A percentile compares a stretch with the other conserved stretches of the same genome.
These are phyloP conservation scores for Notarius lentiginosus DNA, from an alignment of 2,113 vertebrate genomes.

Conservation along the genomic window DNA sequence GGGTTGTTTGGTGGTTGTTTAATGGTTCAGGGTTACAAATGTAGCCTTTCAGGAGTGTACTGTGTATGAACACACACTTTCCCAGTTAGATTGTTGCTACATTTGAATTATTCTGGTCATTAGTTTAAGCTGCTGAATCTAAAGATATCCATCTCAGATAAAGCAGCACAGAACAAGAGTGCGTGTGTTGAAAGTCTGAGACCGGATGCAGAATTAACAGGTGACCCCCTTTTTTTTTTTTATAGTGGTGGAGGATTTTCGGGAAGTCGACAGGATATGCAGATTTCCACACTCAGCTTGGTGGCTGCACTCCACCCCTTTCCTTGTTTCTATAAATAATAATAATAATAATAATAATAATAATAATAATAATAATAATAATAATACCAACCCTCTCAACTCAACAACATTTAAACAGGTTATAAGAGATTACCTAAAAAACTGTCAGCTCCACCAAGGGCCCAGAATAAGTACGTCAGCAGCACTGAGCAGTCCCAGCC, in stretches of 20 bases:
- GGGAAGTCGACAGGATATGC: constrained; percentile 42
- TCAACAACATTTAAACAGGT: too few species aligned
- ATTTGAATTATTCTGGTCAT: not conserved
- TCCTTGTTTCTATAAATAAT: not conserved
- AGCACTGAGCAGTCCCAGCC: not conserved
- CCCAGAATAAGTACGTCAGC: not conserved
- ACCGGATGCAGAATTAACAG: not conserved
- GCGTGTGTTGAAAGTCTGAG: too few species aligned
- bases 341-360: too few species aligned
- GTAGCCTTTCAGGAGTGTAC: not conserved
- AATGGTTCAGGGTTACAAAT: not conserved
- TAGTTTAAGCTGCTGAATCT: too few species aligned
- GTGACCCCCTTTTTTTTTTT: not conserved
- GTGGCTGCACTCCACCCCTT: not conserved
- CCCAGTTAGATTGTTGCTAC: not conserved
- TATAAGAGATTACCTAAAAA: not conserved
- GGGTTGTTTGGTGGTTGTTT: not conserved
- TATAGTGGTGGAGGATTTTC: not conserved
- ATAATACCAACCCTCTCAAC: not conserved
- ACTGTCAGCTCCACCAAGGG: not conserved
- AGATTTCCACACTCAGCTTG: not conserved
- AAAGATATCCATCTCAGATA: too few species aligned
- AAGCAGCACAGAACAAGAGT: too few species aligned
- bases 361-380: too few species aligned
- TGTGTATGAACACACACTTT: too few species aligned